A percentile compares a stretch with the other conserved stretches of the same genome.
These are phyloP conservation scores for Ambastaia sidthimunki DNA, from an alignment of 2,797 vertebrate genomes.

Conservation along the genomic window DNA sequence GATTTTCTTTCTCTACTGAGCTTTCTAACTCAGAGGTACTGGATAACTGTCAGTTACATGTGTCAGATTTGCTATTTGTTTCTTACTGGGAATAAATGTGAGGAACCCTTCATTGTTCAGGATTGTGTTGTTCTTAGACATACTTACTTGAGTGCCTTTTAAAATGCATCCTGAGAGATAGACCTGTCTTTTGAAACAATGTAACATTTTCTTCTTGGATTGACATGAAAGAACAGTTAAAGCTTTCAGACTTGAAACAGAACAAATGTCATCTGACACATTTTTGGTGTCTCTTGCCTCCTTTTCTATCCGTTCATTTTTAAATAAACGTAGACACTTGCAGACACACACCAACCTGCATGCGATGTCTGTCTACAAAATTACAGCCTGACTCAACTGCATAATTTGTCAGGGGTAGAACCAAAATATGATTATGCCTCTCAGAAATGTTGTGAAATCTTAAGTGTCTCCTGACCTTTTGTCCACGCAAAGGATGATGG, in stretches of 20 bases:
- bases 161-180: conserved; percentile 57
- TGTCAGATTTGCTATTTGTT: conserved; percentile 25
- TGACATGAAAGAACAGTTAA: conserved; percentile 62
- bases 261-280: conserved; percentile 48
- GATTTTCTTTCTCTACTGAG: not conserved
- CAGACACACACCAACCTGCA: not conserved
- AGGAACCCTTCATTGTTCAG: conserved; percentile 58
- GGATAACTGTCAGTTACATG: conserved; percentile 32
- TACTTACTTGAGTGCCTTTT: conserved; percentile 52
- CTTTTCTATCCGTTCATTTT: conserved; percentile 3
- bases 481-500: conserved; percentile 50
- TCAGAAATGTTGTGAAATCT: conserved; percentile 43
- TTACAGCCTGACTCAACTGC: not conserved
- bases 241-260: conserved; percentile 55
- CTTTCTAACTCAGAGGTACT: conserved; percentile 20
- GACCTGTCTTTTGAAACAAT: conserved; percentile 57
- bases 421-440: conserved; percentile 18
- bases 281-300: conserved; percentile 20
- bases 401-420: not conserved
- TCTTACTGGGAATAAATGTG: conserved; percentile 44
- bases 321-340: conserved; percentile 8
- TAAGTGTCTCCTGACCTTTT: conserved; percentile 57
- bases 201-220: conserved; percentile 51
- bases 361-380: not conserved
- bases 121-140: conserved; percentile 50